These are phyloP conservation scores for Ochropleura leucogaster DNA, from an alignment of 2,888 invertebrate genomes.

Conservation along the genomic window DNA sequence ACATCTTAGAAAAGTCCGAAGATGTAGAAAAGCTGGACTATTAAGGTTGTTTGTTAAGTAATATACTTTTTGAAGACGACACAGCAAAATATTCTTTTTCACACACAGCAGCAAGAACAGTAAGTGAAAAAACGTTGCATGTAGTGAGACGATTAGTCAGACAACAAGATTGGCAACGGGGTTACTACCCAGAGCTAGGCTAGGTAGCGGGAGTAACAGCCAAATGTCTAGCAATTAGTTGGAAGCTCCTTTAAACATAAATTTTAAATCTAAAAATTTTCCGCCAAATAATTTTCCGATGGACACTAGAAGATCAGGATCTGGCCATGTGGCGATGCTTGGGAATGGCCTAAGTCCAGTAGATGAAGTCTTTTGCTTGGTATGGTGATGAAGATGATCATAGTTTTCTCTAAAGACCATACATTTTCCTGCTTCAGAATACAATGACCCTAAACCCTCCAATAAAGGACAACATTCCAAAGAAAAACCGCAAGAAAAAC, in stretches of 20 bases:
- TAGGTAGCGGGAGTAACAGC: not conserved
- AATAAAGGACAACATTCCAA: not conserved
- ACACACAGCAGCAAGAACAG: not conserved
- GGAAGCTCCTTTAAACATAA: not conserved
- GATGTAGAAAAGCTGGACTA: not conserved
- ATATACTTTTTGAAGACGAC: not conserved
- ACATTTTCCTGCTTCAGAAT: not conserved
- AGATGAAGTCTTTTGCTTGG: not conserved
- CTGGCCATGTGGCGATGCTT: not conserved
- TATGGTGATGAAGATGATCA: not conserved
- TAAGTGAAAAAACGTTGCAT: not conserved
- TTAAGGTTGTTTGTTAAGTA: not conserved
- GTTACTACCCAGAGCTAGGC: not conserved
- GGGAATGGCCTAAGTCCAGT: not conserved
- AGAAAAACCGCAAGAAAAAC: conserved; percentile 18
- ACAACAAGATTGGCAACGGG: not conserved
- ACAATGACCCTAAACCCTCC: not conserved
- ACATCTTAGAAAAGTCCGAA: not conserved
- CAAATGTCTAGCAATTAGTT: not conserved
- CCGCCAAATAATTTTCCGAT: not conserved
- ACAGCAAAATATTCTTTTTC: not conserved
- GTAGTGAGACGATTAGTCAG: not conserved
- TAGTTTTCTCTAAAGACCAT: not conserved
- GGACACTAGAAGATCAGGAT: not conserved
- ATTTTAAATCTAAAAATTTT: not conserved